These are phyloP conservation scores for Dryocosmus kuriphilus DNA, from an alignment of 2,888 invertebrate genomes.

Conservation along the genomic window DNA sequence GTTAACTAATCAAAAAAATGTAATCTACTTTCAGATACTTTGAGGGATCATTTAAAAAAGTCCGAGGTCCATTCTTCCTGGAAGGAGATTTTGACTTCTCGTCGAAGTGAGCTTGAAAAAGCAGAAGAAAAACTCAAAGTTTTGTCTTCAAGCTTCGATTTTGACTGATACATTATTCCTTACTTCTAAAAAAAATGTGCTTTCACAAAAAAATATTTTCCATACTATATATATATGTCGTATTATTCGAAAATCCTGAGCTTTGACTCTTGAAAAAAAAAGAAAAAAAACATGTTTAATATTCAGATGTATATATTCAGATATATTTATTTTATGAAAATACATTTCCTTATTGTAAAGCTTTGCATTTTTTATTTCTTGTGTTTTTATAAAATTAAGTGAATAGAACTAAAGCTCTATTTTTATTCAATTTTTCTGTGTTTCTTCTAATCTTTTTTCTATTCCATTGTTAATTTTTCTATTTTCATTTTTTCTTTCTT, in stretches of 20 bases:
- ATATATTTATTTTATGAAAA: constrained; percentile 3
- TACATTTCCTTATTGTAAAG: neutral
- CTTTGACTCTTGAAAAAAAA: neutral
- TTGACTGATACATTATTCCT: constrained; percentile 16
- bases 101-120: constrained; percentile 32
- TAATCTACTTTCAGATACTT: constrained; percentile 52
- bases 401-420: too few species aligned
- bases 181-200: neutral
- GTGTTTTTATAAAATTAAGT: too few species aligned
- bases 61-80: constrained; percentile 48
- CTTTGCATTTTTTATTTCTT: neutral
- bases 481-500: too few species aligned
- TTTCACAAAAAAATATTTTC: too few species aligned
- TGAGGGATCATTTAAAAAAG: constrained; percentile 61
- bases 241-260: neutral
- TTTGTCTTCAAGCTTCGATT: constrained; percentile 11
- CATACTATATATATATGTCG: neutral
- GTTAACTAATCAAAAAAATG: too few species aligned
- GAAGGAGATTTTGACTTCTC: constrained; percentile 41
- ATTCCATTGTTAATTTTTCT: too few species aligned
- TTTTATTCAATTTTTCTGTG: too few species aligned
- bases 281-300: neutral
- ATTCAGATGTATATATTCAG: neutral
- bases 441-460: too few species aligned
- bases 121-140: constrained; percentile 30